These are phyloP conservation scores for Tachypleus tridentatus DNA, from an alignment of 1,140 invertebrate genomes.

Conservation along the genomic window DNA sequence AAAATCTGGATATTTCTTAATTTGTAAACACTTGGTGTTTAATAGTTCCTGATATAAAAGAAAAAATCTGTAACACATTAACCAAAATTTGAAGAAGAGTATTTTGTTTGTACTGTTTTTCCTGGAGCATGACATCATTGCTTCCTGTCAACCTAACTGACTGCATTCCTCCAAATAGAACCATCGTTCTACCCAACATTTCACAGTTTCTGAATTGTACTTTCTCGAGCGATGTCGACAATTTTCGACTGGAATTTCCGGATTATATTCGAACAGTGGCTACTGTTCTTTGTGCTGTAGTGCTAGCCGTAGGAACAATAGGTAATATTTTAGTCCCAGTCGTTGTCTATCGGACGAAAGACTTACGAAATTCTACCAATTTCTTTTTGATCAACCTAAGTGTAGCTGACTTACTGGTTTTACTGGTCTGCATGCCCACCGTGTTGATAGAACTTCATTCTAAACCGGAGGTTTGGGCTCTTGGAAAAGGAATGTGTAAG, in stretches of 20 bases:
- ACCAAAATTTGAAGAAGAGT: no score
- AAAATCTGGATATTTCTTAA: no score
- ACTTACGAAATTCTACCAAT: slow-evolving; percentile 87
- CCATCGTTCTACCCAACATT: no score
- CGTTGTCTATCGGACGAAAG: slow-evolving; percentile 75
- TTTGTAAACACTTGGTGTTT: no score
- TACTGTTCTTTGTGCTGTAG: slow-evolving; percentile 62
- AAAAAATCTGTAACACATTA: no score
- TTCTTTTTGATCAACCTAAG: slow-evolving; percentile 85
- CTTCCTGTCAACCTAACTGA: no score
- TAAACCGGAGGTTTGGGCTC: slow-evolving; percentile 72
- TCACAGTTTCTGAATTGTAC: no score
- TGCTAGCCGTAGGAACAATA: slow-evolving; percentile 69
- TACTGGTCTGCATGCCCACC: slow-evolving; percentile 76
- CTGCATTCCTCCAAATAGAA: no score
- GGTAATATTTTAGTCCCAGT: slow-evolving; percentile 82
- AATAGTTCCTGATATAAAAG: no score
- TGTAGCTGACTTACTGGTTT: slow-evolving; percentile 77
- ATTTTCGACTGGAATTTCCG: slow-evolving; percentile 40
- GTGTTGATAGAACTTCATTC: slow-evolving; percentile 73
- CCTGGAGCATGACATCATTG: no score
- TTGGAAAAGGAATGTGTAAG: slow-evolving; percentile 84
- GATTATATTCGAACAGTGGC: slow-evolving; percentile 68
- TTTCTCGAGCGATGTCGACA: neutral
- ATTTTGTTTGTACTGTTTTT: no score